Evolutionary conservation across 2,113 vertebrate genomes (phyloP), one percentile per base, ranked within the genome.

Genomic region (Neolamprologus fasciatus): DNA sequence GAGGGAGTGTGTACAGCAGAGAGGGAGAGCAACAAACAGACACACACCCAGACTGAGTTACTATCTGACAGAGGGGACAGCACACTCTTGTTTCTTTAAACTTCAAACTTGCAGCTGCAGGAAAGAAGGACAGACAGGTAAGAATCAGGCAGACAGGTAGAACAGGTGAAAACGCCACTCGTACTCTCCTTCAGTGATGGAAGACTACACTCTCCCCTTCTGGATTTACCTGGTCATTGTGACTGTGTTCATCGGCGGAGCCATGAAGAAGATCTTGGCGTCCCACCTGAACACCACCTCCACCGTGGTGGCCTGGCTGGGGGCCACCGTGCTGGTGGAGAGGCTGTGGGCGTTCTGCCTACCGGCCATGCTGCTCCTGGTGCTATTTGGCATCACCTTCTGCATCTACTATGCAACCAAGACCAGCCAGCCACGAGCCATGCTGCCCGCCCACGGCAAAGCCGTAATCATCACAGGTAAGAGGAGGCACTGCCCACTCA

Each of bases 401-500:
- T 95, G 89, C 81, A 47, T 96, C 16, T 93, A 88, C 92, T 82
- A 81, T 0, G 8, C 61, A n/a, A 2, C 17, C 33, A 93, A 86
- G 83, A 78, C 87, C 14, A 3, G 80, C 79, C 66, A 88, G 1
- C 31, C 45, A 4, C 73, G 50, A 9, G 5, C 71, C 40, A 6
- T 9, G 8, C 90, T 96, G 68, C 82, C 95, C 1, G 85, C 91
- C 6, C 85, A 90, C 12, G 95, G 95, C 42, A 96, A 95, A 47
- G 95, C 95, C 1, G 93, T 97, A 53, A 80, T 97, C 85, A 95
- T 97, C 90, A 97, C 96, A 96, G 96, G 96, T 97, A 95, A 88
- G 94, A 35, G 2, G 7, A 51, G 54, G 61, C 84, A 81, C 88
- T 79, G 4, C 85, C 87, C 68, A 3, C 85, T 63, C 28, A 5